phyloP scores from a whole-genome alignment of 2,888 invertebrate species.

The Encarsia formosa region DNA sequence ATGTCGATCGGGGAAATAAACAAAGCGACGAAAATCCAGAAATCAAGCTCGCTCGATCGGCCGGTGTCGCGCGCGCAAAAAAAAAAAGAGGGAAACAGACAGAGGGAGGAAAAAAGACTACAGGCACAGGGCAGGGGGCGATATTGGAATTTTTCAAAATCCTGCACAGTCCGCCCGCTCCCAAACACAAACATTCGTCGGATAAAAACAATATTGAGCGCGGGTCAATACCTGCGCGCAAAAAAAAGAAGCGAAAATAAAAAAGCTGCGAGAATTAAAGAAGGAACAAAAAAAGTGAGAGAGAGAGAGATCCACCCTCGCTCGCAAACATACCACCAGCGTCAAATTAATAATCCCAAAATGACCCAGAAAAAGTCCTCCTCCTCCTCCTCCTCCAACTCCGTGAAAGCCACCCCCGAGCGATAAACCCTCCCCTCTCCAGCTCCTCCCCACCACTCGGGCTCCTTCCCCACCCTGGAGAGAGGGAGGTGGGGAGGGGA shows the following conservation, averaged over 20 bases:
- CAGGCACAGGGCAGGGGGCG: not conserved
- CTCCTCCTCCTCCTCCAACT: not conserved
- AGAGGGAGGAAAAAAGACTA: not conserved
- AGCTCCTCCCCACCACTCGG: not conserved
- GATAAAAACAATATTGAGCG: conserved; percentile 15
- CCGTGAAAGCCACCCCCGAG: conserved; percentile 2
- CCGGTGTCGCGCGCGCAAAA: not conserved
- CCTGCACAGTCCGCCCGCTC: not conserved
- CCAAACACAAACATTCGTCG: conserved; percentile 11
- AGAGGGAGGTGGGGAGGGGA: not conserved
- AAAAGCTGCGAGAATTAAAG: not conserved
- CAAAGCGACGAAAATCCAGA: not conserved
- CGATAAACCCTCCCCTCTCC: not conserved
- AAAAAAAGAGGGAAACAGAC: not conserved
- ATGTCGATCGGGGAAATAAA: not conserved
- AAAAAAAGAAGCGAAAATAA: not conserved
- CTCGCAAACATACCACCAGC: not conserved
- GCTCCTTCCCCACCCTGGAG: not conserved
- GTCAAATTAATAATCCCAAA: conserved; percentile 24
- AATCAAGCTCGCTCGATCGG: not conserved
- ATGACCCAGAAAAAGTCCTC: conserved; percentile 28
- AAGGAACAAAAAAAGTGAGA: not conserved
- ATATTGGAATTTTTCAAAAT: conserved; percentile 21
- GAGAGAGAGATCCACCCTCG: not conserved
- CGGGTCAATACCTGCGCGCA: conserved; percentile 9